Conservation (phyloP, 2,113 vertebrate species). For the Alouatta palliata region DNA sequence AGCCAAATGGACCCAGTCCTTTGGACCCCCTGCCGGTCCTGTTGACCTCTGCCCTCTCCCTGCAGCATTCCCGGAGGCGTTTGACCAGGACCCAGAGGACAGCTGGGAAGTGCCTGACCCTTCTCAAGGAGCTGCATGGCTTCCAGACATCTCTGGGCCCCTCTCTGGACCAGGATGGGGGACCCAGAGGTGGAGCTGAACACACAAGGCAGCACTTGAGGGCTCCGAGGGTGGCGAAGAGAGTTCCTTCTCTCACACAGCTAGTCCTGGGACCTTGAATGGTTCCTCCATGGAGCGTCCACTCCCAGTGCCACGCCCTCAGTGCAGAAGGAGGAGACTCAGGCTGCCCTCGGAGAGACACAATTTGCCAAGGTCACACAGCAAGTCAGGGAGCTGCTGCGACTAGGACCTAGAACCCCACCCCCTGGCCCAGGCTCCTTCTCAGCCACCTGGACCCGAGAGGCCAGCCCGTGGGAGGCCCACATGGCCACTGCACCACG, state of each 20-base stretch:
- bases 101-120: background rate
- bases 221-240: background rate
- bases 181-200: background rate
- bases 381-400: background rate
- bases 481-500: background rate
- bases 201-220: background rate
- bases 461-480: background rate
- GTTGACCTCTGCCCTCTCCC: background rate
- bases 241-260: background rate
- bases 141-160: background rate
- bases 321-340: slow-evolving; percentile 11
- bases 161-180: background rate
- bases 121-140: background rate
- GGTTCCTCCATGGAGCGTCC: background rate
- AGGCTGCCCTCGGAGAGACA: background rate
- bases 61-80: background rate
- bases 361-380: background rate
- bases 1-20: background rate
- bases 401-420: background rate
- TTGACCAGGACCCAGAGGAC: background rate
- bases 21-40: background rate
- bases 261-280: background rate
- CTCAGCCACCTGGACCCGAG: background rate
- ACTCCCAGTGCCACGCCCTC: background rate
- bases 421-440: background rate